Evolutionary conservation across 2,113 vertebrate species (phyloP).

Genomic region (Channa maculata): DNA sequence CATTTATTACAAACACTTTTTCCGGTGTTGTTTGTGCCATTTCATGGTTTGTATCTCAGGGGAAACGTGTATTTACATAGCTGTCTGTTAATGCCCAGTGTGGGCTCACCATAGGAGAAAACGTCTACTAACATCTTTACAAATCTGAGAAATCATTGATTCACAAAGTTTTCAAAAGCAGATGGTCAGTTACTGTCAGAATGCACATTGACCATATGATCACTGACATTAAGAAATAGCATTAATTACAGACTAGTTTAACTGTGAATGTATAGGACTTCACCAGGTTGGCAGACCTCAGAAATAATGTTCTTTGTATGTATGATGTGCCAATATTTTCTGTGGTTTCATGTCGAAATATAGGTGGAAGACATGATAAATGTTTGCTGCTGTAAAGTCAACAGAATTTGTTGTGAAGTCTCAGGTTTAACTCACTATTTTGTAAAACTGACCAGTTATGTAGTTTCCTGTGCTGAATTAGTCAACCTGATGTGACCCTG

Average conservation of each 20-base stretch:
- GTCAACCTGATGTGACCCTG: not conserved
- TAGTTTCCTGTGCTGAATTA: slow-evolving; percentile 19
- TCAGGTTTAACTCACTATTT: slow-evolving; percentile 4
- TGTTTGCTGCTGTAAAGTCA: slow-evolving; percentile 5
- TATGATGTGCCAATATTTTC: not conserved
- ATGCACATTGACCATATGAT: not conserved
- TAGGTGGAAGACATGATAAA: not conserved
- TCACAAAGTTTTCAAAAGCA: not conserved
- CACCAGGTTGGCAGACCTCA: slow-evolving; percentile 2
- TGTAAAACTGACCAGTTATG: not conserved
- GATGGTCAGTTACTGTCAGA: not conserved
- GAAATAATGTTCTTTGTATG: slow-evolving; percentile 6
- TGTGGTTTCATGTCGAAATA: not conserved
- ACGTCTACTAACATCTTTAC: not conserved
- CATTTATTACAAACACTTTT: not conserved
- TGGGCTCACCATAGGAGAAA: not conserved
- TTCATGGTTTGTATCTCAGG: slow-evolving; percentile 62
- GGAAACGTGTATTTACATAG: slow-evolving; percentile 15
- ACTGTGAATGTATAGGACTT: not conserved
- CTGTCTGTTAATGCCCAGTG: not conserved
- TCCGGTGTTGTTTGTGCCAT: slow-evolving; percentile 39
- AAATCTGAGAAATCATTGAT: not conserved
- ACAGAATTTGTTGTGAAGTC: not conserved
- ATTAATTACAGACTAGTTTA: slow-evolving; percentile 1
- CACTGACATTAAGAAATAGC: not conserved